A percentile compares a stretch with the other conserved stretches of the same genome.
phyloP scores from a whole-genome alignment of 2,797 vertebrate genomes.

The Characodon lateralis region DNA sequence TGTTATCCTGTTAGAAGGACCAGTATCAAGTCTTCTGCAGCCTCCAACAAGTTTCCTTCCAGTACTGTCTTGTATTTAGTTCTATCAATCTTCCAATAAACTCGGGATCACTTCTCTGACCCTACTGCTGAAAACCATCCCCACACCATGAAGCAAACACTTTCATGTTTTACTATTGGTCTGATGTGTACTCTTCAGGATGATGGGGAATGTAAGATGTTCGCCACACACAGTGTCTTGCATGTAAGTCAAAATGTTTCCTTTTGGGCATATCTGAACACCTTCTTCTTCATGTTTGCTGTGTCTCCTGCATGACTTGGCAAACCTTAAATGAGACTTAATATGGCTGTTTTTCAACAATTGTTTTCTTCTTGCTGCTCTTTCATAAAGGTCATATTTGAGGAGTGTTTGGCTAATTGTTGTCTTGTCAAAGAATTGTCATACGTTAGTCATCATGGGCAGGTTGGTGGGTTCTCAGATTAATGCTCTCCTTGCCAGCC shows the following conservation, averaged over 20 bases:
- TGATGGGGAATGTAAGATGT: neutral
- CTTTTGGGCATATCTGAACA: neutral
- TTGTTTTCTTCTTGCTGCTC: neutral
- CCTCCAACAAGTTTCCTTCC: neutral
- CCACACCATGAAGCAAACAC: too few species aligned
- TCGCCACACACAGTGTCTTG: neutral
- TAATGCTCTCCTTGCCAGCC: neutral
- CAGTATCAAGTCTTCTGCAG: neutral
- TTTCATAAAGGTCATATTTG: neutral
- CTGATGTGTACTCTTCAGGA: neutral
- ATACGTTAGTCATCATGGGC: neutral
- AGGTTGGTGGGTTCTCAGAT: neutral
- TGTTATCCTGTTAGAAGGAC: neutral
- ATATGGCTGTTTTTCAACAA: neutral
- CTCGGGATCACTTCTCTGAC: neutral
- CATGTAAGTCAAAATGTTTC: neutral
- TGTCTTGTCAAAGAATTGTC: neutral
- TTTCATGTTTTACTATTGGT: neutral
- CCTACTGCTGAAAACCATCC: neutral
- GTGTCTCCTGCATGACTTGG: neutral
- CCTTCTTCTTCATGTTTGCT: neutral
- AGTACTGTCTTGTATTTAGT: neutral
- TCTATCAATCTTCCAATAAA: neutral
- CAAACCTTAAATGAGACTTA: neutral
- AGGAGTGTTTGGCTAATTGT: neutral